These are phyloP conservation scores for Goniozus legneri DNA, from an alignment of 1,140 invertebrate species.

Conservation along the genomic window DNA sequence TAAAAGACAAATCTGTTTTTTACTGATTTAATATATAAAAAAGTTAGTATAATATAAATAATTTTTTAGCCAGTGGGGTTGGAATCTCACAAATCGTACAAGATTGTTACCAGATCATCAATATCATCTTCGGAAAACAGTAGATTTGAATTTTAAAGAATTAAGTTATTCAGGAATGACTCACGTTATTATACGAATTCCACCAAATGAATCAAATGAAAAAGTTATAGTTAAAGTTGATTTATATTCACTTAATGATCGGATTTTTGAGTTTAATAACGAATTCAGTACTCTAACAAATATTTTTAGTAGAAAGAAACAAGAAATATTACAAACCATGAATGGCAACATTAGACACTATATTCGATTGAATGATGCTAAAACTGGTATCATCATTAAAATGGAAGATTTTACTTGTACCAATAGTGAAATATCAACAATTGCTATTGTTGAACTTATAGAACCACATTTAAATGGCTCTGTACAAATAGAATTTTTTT, in stretches of 20 bases:
- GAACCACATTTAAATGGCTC: constrained; percentile 66
- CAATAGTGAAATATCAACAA: constrained; percentile 46
- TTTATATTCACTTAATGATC: constrained; percentile 23
- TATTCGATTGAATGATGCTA: constrained; percentile 24
- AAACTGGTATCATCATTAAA: constrained; percentile 31
- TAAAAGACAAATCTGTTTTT: constrained; percentile 42
- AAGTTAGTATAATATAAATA: constrained; percentile 4
- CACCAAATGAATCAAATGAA: constrained; percentile 32
- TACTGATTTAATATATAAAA: constrained; percentile 8
- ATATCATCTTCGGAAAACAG: constrained; percentile 55
- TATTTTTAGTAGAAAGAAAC: constrained; percentile 13
- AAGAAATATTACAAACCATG: constrained; percentile 13
- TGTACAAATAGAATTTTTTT: constrained; percentile 60
- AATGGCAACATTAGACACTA: constrained; percentile 35
- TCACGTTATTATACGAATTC: constrained; percentile 69
- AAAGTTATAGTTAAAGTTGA: constrained; percentile 37
- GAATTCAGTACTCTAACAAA: constrained; percentile 10
- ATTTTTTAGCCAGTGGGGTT: constrained; percentile 60
- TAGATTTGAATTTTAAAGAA: constrained; percentile 62
- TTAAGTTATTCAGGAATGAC: constrained; percentile 61
- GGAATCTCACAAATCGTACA: constrained; percentile 64
- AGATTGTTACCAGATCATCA: constrained; percentile 52
- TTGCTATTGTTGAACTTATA: constrained; percentile 60
- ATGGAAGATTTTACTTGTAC: constrained; percentile 42
- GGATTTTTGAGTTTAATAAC: constrained; percentile 20